Base-by-base conservation (phyloP, 2,113 vertebrate genomes). In the Aix galericulata region DNA sequence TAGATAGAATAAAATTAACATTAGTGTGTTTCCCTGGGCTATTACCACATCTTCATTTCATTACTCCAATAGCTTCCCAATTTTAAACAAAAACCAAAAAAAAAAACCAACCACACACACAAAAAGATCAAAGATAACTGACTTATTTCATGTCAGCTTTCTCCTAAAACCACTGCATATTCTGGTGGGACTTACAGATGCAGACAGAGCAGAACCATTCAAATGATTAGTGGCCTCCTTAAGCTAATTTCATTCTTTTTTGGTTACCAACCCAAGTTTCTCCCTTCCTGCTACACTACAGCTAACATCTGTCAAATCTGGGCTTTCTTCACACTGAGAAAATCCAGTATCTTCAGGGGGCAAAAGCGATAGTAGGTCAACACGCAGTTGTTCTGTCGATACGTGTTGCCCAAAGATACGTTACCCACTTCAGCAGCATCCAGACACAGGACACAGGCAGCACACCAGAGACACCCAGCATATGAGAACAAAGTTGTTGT, bases 61-160 rank as follows among this genome's bases (percentile, higher is more conserved):
- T 55, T 81, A 73, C 46, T 86, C 86, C 91, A 93, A 12, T 9
- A 94, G 44, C 50, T 91, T 82, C 79, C 38, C 44, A 58, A 20
- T 69, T 72, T 89, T 88, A 67, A 90, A 81, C 52, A 86, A 78
- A 82, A 60, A 23, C 8, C 69, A 27, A 34, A 52, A 50, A 71
- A 18, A 50, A 91, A 42, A 42, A 22, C 6, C 44, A 89, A 86
- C 23, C 2, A 17, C 44, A 82, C 73, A 58, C 18, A 55, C 72
- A 48, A 82, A 23, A 48, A 95, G 80, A 91, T 93, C 86, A 95
- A 86, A 95, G 86, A 71, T 40, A 93, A 91, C 58, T 44, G 52
- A 81, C 15, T 88, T 7, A n/a, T 17, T 85, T 85, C 38, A 56
- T 63, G 17, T 31, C 80, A 92, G 77, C 31, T 62, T 89, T 95